A percentile compares a stretch with the other conserved stretches of the same genome.
phyloP scores from a whole-genome alignment of 30 jellyfish, hydroid and myxozoan species.

The Hydractinia symbiolongicarpus region DNA sequence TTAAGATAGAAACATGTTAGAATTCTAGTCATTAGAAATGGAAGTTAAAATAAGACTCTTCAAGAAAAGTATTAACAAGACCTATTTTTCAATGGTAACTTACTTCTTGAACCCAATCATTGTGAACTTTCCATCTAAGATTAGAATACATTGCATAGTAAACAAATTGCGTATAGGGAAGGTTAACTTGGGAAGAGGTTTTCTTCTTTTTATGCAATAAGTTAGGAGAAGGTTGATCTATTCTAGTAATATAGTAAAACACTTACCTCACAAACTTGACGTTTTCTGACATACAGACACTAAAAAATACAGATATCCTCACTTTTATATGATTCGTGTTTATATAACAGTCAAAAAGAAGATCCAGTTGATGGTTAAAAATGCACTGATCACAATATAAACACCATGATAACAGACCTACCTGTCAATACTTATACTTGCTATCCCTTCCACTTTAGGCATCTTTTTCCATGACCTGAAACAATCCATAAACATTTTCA shows the following conservation, averaged over 20 bases:
- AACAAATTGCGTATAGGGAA: no score
- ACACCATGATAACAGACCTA: conserved; percentile 7
- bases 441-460: conserved; percentile 94
- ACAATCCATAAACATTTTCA: not conserved
- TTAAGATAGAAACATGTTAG: no score
- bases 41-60: no score
- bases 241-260: not conserved
- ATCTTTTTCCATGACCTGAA: conserved; percentile 75
- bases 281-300: conserved; percentile 54
- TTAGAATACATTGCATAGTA: not conserved
- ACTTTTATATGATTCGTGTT: not conserved
- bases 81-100: no score
- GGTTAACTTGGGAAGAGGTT: no score
- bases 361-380: not conserved
- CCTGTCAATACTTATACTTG: conserved; percentile 88
- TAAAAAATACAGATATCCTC: conserved; percentile 15
- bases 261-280: conserved; percentile 67
- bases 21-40: no score
- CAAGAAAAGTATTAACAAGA: no score
- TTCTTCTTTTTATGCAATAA: no score
- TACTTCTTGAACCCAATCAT: conserved; percentile 93
- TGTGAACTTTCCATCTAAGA: conserved; percentile 88
- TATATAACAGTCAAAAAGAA: not conserved
- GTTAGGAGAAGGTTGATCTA: no score
- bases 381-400: not conserved